Evolutionary conservation across 2,888 invertebrate genomes (phyloP).

Genomic region (Xestia sexstrigata): DNA sequence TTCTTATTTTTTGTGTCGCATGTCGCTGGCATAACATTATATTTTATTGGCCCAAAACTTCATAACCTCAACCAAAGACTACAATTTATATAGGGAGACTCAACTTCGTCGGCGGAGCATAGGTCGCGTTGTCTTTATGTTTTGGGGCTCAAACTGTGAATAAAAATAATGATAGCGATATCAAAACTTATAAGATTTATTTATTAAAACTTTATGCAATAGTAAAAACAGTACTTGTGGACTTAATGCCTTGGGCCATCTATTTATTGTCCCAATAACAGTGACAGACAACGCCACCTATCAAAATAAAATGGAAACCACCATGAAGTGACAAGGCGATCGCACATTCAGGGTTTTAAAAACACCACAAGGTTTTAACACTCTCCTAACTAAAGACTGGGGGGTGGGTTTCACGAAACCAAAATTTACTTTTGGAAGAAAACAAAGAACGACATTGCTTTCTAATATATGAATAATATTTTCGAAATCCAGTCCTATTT

Average conservation of each 20-base stretch:
- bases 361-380: background rate
- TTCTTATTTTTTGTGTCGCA: background rate
- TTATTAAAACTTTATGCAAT: background rate
- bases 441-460: background rate
- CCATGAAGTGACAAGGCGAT: background rate
- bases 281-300: conserved; percentile 32
- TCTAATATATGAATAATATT: background rate
- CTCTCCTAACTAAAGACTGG: background rate
- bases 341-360: background rate
- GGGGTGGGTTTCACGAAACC: background rate
- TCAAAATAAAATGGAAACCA: background rate
- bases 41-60: background rate
- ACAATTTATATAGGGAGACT: too few relatives aligned
- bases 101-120: background rate
- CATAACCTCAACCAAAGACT: too few relatives aligned
- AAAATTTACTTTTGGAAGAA: background rate
- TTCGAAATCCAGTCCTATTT: background rate
- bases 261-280: background rate
- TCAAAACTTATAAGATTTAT: background rate
- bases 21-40: background rate
- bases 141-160: background rate
- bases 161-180: background rate
- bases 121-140: background rate
- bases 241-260: background rate
- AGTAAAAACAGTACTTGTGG: background rate